Conservation (phyloP, 2,797 vertebrate genomes). For the Okamejei kenojei region DNA sequence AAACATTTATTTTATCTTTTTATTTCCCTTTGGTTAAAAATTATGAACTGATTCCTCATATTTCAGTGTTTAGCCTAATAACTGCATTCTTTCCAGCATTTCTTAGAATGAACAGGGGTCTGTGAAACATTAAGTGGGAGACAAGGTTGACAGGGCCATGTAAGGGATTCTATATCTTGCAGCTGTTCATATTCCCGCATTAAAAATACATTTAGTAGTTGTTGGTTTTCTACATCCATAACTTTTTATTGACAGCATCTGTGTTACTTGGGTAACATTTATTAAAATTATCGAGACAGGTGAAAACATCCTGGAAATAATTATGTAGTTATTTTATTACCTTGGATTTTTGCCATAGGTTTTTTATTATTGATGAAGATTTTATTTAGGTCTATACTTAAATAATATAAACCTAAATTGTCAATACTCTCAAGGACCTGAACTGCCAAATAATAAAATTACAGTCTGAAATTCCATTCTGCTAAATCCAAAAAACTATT, state of each 20-base stretch:
- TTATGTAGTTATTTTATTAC: neutral
- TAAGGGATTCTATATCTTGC: neutral
- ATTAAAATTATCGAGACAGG: neutral
- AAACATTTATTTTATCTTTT: neutral
- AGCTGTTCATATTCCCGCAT: neutral
- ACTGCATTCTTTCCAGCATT: neutral
- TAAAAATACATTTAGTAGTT: neutral
- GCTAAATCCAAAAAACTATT: neutral
- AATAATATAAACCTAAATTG: neutral
- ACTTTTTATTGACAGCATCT: neutral
- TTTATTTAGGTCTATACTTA: neutral
- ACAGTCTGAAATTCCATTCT: neutral
- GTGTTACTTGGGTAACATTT: neutral
- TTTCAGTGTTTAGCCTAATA: neutral
- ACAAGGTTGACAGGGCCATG: neutral
- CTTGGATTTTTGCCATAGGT: neutral
- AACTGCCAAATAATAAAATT: neutral
- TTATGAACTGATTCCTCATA: neutral
- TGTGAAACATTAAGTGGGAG: neutral
- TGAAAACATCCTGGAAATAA: neutral
- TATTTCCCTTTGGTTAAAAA: neutral
- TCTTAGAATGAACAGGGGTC: constrained; percentile 2
- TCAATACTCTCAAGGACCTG: neutral
- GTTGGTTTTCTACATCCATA: neutral
- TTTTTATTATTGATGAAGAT: neutral